Base-by-base conservation (phyloP, 2,888 invertebrate genomes). In the Bimastos eiseni region DNA sequence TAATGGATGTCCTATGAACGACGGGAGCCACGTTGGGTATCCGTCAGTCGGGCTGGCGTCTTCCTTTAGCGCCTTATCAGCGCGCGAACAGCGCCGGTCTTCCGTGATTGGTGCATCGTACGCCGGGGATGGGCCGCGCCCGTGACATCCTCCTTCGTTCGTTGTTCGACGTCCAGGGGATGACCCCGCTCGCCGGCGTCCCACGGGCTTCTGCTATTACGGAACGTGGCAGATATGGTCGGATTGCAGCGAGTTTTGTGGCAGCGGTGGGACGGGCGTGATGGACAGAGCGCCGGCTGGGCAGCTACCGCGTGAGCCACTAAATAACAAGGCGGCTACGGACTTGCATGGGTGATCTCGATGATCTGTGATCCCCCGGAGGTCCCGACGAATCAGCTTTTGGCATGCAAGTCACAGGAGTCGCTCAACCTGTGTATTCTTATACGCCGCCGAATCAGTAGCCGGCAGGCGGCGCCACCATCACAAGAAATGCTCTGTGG, bases 1-100 rank as follows among this genome's bases (percentile, higher is more conserved):
- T 55, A 89, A 89, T 89, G 70, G 89, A 89, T 89, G 49, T 89
- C 55, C 89, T 55, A 89, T 89, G n/a, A 38, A 89, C 89, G 49
- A 55, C 89, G 34, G 89, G 30, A 33, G 89, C 49, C 70, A 33
- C 44, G 86, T 34, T 37, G 70, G 86, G 86, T 86, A 86, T 86
- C 86, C 36, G 86, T 86, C 86, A 70, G 70, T 36, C 86, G 86
- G 34, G 86, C 34, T 86, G 36, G 86, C 86, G 36, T 86, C 86
- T 37, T 86, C 86, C 86, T 86, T 37, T 37, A 37, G 86, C 86
- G 37, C 86, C 86, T 86, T 86, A 86, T 86, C 86, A 86, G 86
- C 86, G 34, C 86, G 36, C 36, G 37, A 34, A 86, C 86, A 34
- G 86, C 37, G 86, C 86, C 86, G 36, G 86, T 86, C 36, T 34